phyloP scores from a whole-genome alignment of 2,113 vertebrate genomes.

The Megaceryle torquata region DNA sequence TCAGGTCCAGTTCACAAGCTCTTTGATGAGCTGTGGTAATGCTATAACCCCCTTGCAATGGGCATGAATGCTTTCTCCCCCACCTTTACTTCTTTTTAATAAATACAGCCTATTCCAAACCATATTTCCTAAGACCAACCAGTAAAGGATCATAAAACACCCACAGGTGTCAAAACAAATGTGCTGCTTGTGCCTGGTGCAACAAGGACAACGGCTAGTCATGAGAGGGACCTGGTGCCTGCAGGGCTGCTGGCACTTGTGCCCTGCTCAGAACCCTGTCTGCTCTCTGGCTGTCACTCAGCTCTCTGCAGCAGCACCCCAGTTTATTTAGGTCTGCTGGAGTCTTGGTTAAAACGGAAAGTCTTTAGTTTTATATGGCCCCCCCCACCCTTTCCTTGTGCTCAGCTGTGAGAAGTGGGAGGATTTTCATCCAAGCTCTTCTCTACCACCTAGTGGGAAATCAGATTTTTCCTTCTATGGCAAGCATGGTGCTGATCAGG shows the following conservation, averaged over 20 bases:
- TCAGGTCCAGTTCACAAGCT: background rate
- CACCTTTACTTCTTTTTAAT: background rate
- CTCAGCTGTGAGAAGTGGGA: background rate
- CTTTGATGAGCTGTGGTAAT: background rate
- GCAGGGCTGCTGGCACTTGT: fast-evolving
- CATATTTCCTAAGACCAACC: background rate
- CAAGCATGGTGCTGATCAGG: fast-evolving
- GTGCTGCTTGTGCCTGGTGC: background rate
- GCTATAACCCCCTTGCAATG: background rate
- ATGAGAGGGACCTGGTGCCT: background rate
- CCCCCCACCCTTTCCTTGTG: background rate
- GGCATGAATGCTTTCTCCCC: background rate
- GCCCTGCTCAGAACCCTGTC: background rate
- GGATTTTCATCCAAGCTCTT: conserved; percentile 32
- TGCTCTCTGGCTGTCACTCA: background rate
- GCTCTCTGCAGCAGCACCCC: background rate
- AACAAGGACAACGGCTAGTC: background rate
- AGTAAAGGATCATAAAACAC: background rate
- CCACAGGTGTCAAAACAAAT: background rate
- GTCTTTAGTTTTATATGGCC: fast-evolving
- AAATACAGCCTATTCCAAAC: background rate
- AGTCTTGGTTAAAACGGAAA: background rate
- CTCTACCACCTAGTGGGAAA: conserved; percentile 63
- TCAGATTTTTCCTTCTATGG: background rate
- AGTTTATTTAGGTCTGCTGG: background rate